Evolutionary conservation across 37 sponge, comb jelly and placozoan genomes (phyloP), one percentile per base, ranked within the genome.

Genomic region (Ephydatia muelleri): DNA sequence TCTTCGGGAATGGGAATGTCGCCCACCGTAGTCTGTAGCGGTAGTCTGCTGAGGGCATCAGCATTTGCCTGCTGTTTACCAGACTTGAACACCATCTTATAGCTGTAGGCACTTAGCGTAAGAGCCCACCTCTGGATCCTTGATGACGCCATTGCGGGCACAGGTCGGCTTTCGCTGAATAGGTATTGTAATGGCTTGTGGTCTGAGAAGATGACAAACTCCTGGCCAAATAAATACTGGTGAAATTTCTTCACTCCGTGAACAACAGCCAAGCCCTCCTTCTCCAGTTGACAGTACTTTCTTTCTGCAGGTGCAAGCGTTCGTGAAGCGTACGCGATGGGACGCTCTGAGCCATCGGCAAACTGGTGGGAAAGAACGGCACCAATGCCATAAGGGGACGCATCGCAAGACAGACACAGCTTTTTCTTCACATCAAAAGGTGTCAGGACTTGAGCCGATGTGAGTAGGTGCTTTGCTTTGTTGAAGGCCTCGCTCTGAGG

Each of bases 21-120:
- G 2, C 21, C 36, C 25, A 32, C 26, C 3, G 70, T 6, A 5
- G 23, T 36, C n/a, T 68, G 82, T 36, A 68, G 82, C 21, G 82
- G 82, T 67, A 81, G 82, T 68, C 82, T 57, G 69, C 67, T 81
- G 21, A 81, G 69, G 34, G n/a, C 34, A 68, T 81, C 82, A 36
- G 82, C 82, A 81, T 81, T 81, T 21, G 68, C 22, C 28, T 68
- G 36, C 19, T 67, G 38, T 33, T 67, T n/a, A 30, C 82, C 70
- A 30, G 82, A 31, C 35, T 67, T 68, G 36, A 31, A 81, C 4
- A n/a, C 22, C 6, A 81, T 68, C 29, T 26, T 32, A 27, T 67
- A 81, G 30, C 14, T 64, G 65, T 81, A 67, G 23, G 82, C 70
- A 31, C 82, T 68, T 4, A 81, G 36, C 33, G 69, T 81, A 31